These are phyloP conservation scores for Mnemiopsis leidyi DNA, from an alignment of 37 sponge, comb jelly and placozoan species.

Conservation along the genomic window DNA sequence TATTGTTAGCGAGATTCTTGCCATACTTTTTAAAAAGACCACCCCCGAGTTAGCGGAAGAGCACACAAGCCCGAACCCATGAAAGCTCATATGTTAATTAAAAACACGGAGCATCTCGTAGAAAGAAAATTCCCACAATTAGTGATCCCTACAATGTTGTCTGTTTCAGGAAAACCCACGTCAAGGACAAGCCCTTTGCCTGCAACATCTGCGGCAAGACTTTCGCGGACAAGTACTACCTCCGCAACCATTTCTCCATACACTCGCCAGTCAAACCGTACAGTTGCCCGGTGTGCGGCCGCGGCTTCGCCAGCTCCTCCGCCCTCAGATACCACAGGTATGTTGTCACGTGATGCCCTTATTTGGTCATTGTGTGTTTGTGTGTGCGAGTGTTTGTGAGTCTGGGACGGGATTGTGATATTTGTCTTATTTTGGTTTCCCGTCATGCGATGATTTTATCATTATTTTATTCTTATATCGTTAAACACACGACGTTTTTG, in stretches of 20 bases:
- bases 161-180: slow-evolving; percentile 47
- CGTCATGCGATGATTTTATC: no score
- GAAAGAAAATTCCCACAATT: not conserved
- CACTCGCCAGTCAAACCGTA: slow-evolving; percentile 63
- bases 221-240: slow-evolving; percentile 64
- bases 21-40: not conserved
- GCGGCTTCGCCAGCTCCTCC: slow-evolving; percentile 64
- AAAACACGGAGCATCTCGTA: not conserved
- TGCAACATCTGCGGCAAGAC: slow-evolving; percentile 66
- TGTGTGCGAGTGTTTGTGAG: no score
- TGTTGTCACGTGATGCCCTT: not conserved
- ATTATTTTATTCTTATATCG: no score
- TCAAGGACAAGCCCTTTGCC: slow-evolving; percentile 63
- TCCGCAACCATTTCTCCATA: slow-evolving; percentile 64
- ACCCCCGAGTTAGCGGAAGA: not conserved
- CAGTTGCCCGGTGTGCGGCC: slow-evolving; percentile 63
- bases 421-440: no score
- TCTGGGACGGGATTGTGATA: no score
- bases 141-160: not conserved
- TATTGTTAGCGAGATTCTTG: not conserved
- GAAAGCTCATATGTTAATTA: not conserved
- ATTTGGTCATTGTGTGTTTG: no score
- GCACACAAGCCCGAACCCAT: not conserved
- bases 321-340: slow-evolving; percentile 63
- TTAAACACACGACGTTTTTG: no score